A percentile compares a stretch with the other conserved stretches of the same genome.
Conservation (phyloP, 2,113 vertebrate species). For the Copsychus sechellarum region DNA sequence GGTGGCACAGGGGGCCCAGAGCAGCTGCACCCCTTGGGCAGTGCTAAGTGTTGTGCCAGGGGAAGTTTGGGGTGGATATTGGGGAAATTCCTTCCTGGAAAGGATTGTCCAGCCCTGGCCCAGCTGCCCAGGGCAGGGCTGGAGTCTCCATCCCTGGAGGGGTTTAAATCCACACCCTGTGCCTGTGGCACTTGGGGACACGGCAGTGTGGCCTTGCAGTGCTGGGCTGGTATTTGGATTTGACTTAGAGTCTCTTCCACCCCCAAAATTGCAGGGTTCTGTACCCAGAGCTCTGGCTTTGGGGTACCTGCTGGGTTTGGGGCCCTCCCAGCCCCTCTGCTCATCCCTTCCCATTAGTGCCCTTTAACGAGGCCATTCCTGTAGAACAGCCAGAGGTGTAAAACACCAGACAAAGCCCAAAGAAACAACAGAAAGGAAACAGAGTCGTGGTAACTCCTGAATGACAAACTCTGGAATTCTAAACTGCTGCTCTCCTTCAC, state of each 20-base stretch:
- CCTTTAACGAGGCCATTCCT: neutral
- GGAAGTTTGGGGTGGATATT: neutral
- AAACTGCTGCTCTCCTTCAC: neutral
- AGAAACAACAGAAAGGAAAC: neutral
- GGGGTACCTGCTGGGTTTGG: neutral
- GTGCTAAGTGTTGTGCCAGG: neutral
- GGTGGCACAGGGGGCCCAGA: neutral
- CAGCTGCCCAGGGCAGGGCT: neutral
- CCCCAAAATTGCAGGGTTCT: neutral
- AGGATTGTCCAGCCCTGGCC: neutral
- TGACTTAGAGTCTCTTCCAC: too few relatives aligned
- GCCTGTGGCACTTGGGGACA: neutral
- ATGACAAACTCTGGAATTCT: neutral
- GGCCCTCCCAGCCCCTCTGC: neutral
- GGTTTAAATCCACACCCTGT: neutral
- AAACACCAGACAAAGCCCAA: neutral
- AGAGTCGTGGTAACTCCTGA: neutral
- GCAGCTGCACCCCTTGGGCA: neutral
- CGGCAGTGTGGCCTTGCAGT: accelerated
- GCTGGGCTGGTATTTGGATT: accelerated
- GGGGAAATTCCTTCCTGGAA: neutral
- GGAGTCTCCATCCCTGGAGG: neutral
- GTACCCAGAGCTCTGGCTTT: accelerated
- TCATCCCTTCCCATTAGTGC: accelerated
- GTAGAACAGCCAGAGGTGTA: neutral